Conservation (phyloP, 2,888 invertebrate genomes). For the Pedicia rivosa region DNA sequence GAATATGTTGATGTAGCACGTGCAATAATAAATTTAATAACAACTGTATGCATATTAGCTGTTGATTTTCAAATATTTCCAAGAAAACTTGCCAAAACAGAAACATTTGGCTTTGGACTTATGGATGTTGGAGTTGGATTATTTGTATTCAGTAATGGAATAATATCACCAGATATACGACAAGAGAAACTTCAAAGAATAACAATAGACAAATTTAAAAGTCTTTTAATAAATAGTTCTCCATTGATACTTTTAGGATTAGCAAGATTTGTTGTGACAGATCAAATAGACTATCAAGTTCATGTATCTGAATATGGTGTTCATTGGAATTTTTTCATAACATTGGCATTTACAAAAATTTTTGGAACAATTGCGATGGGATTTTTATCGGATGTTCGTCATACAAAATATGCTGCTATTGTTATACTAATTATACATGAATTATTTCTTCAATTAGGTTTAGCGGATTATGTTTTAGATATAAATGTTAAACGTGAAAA, state of each 20-base stretch:
- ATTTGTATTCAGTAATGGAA: conserved; percentile 66
- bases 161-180: conserved; percentile 42
- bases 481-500: conserved; percentile 35
- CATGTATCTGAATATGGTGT: conserved; percentile 88
- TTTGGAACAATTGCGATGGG: conserved; percentile 35
- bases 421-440: conserved; percentile 48
- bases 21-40: conserved; percentile 52
- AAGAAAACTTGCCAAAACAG: conserved; percentile 71
- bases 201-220: conserved; percentile 14
- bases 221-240: conserved; percentile 21
- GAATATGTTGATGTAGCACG: conserved; percentile 49
- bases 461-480: conserved; percentile 56
- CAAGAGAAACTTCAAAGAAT: conserved; percentile 14
- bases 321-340: conserved; percentile 98
- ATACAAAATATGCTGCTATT: conserved; percentile 38
- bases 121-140: conserved; percentile 95
- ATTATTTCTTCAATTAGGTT: conserved; percentile 37
- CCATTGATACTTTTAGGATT: conserved; percentile 42
- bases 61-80: conserved; percentile 89
- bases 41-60: conserved; percentile 72
- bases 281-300: conserved; percentile 63
- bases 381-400: conserved; percentile 24
- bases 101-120: conserved; percentile 65
- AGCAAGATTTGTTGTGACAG: conserved; percentile 41
- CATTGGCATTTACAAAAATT: conserved; percentile 69